Evolutionary conservation across 2,888 invertebrate species (phyloP), one percentile per base, ranked within the genome.

Genomic region (Macrophya annulata): DNA sequence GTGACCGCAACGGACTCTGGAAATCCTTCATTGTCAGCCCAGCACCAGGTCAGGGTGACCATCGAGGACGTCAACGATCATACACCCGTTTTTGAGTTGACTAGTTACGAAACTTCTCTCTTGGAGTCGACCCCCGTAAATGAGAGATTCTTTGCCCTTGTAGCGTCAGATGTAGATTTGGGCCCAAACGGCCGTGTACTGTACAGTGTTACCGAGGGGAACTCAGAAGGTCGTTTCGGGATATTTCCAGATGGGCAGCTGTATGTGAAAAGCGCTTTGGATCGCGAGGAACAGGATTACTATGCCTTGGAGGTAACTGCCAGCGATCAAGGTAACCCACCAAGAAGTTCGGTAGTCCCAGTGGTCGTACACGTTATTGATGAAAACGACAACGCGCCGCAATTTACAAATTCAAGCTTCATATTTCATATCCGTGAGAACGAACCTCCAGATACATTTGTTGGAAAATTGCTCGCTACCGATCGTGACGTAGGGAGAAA

Each of bases 321-420:
- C 1, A 95, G 95, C 84, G 99, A 99, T 93, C 95, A 96, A 84
- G 99, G 98, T 0, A 94, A 93, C 87, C 98, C 96, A 59, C 95
- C 96, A 68, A 96, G 97, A 91, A 97, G 96, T 83, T 98, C 99
- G 0, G 95, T 97, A 79, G 98, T 98, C 3, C 98, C 98, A 9
- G 97, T 99, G 1, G 97, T 98, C 25, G 97, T 99, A 87, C 98
- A 98, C 91, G 96, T 99, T 37, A 96, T 98, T 87, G 99, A 99
- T 94, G 98, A 99, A 94, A 99, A 99, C 93, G 99, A 99, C 94
- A 98, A 99, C 93, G 96, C 97, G 48, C 99, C 99, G 0, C 96
- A 97, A 92, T 99, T 99, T 93, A 96, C 97, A 3, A 98, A 99
- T 90, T 96, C 96, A 48, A 98, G 98, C 21, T 99, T 99, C 93